phyloP scores from a whole-genome alignment of 2,113 vertebrate species.

The Morphnarchus princeps region DNA sequence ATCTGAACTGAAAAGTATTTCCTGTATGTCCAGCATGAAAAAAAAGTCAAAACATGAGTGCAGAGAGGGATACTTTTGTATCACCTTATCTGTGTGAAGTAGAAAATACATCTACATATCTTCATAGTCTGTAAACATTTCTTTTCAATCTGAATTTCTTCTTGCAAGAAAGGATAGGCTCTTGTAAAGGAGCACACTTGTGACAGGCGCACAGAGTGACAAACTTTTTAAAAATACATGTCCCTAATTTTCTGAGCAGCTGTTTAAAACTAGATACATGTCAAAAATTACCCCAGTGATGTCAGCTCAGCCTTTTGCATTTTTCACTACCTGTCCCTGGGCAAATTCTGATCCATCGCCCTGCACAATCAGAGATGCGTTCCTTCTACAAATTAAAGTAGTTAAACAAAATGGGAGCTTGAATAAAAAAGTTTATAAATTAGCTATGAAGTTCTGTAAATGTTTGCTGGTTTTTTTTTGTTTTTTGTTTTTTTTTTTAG shows the following conservation, averaged over 20 bases:
- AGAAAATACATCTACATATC: neutral
- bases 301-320: slow-evolving; percentile 53
- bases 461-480: slow-evolving; percentile 38
- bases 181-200: neutral
- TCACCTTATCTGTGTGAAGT: neutral
- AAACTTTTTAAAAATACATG: slow-evolving; percentile 58
- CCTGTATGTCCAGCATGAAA: neutral
- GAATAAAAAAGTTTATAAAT: slow-evolving; percentile 68
- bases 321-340: slow-evolving; percentile 58
- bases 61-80: neutral
- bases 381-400: slow-evolving; percentile 63
- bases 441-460: slow-evolving; percentile 74
- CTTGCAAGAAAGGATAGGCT: neutral
- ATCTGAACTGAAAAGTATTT: neutral
- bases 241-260: slow-evolving; percentile 47
- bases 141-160: neutral
- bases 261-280: slow-evolving; percentile 56
- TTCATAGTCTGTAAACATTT: neutral
- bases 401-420: slow-evolving; percentile 58
- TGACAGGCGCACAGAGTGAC: slow-evolving; percentile 36
- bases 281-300: slow-evolving; percentile 31
- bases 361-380: neutral
- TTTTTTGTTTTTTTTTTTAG: slow-evolving; percentile 24
- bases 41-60: neutral
- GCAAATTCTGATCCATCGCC: slow-evolving; percentile 24